Conservation (phyloP, 2,797 vertebrate species). For the Myotis daubentonii region DNA sequence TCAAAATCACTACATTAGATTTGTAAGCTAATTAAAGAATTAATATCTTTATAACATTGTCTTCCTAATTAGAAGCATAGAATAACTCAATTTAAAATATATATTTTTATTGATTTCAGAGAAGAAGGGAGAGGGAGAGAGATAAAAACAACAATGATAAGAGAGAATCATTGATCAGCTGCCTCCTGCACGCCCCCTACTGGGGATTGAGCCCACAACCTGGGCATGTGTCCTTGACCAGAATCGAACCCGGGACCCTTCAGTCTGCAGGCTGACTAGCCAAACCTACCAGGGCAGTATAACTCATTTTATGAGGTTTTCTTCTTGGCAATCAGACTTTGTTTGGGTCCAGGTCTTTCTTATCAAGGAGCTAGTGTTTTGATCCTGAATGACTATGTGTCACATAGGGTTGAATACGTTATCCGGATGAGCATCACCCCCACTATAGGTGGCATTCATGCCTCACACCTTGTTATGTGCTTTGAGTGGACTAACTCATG, state of each 20-base stretch:
- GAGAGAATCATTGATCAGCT: too few relatives aligned
- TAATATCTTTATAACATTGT: not conserved
- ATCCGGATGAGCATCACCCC: not conserved
- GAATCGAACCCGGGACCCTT: too few relatives aligned
- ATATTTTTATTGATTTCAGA: too few relatives aligned
- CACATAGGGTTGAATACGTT: not conserved
- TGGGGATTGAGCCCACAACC: too few relatives aligned
- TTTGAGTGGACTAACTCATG: not conserved
- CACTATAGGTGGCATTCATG: not conserved
- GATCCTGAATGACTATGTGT: not conserved
- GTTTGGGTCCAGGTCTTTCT: not conserved
- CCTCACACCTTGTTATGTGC: not conserved
- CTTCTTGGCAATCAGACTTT: not conserved
- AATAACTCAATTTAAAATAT: not conserved
- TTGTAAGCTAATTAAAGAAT: not conserved
- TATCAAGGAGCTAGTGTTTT: not conserved
- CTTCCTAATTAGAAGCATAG: not conserved
- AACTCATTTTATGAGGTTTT: not conserved
- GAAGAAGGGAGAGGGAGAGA: too few relatives aligned
- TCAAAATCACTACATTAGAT: not conserved
- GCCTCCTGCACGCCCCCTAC: too few relatives aligned
- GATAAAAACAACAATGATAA: too few relatives aligned
- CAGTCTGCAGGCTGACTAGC: too few relatives aligned
- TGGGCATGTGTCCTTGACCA: too few relatives aligned
- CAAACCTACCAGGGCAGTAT: too few relatives aligned